Base-by-base conservation (phyloP, 1,140 invertebrate species). In the Manduca sexta region DNA sequence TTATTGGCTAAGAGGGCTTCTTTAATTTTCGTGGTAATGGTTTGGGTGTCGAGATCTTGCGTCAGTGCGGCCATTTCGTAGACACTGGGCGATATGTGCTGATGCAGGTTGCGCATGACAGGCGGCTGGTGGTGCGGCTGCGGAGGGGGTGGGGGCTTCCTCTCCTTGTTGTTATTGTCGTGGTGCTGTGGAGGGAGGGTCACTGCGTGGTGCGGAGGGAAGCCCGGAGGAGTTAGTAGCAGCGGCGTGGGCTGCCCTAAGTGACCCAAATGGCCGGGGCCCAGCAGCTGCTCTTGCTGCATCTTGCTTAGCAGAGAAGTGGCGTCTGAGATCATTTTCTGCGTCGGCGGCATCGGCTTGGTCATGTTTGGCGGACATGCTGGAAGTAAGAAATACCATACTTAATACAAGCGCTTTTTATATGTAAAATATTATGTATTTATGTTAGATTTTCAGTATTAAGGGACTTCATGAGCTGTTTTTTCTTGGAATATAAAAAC, bases 51-150 rank as follows among this genome's bases (percentile, higher is more conserved):
- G 18, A 99, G 89, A 73, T 99, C 97, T 62, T 97, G 95, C 0
- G 97, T 98, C 4, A 98, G 88, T 2, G 97, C 97, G 2, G 97
- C 96, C 93, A 98, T 97, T 84, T 98, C 97, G 77, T 97, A 98
- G 0, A 97, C 95, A 59, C 93, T 95, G 1, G 91, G 94, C 15
- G 93, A 93, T 66, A 95, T 92, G 65, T 95, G 93, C 41, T 93
- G 93, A 60, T 94, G 93, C 13, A 94, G 88, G 29, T 86, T 88
- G 15, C 91, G 88, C 85, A 94, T 88, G 0, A 90, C 87, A 31
- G 91, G 89, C 7, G 89, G 88, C 34, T 90, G 89, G 74, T 89
- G 88, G 64, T 88, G 89, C 45, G 87, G 89, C 58, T 90, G 88
- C 2, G 89, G 89, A 8, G 90, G 89, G 10, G 90, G 87, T 31